Evolutionary conservation across 92 coral and sea anemone species (phyloP).

Genomic region (Zoanthus solanderi): DNA sequence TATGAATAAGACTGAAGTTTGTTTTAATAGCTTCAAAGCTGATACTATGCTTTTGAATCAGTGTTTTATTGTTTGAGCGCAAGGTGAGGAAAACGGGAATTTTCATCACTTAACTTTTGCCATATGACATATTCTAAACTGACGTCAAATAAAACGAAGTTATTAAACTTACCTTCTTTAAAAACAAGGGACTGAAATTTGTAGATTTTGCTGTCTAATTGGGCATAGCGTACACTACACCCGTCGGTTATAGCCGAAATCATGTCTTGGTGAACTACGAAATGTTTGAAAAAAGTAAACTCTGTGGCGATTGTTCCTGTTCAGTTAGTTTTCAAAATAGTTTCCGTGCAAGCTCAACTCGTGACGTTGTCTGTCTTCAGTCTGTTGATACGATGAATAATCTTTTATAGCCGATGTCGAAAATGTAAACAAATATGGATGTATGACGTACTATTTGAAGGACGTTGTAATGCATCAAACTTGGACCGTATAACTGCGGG

Average conservation of each 20-base stretch:
- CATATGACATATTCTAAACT: no score
- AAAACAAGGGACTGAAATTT: slow-evolving; percentile 70
- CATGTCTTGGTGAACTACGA: slow-evolving; percentile 17
- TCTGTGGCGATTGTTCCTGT: not conserved
- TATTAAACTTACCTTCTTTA: slow-evolving; percentile 58
- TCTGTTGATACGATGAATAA: not conserved
- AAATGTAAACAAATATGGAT: not conserved
- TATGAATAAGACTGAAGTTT: no score
- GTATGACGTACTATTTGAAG: not conserved
- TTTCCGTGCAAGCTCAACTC: not conserved
- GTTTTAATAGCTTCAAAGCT: no score
- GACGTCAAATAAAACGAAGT: not conserved
- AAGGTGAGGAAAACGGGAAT: no score
- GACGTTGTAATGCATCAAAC: not conserved
- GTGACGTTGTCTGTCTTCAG: not conserved
- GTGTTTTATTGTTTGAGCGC: no score
- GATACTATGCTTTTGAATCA: no score
- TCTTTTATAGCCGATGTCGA: not conserved
- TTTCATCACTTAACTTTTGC: no score
- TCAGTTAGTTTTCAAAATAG: not conserved
- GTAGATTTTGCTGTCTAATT: slow-evolving; percentile 65
- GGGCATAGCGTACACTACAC: slow-evolving; percentile 63
- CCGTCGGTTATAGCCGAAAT: slow-evolving; percentile 62
- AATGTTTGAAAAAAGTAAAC: not conserved
- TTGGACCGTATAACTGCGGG: no score